These are phyloP conservation scores for Tragelaphus scriptus DNA, from an alignment of 2,113 vertebrate species.

Conservation along the genomic window DNA sequence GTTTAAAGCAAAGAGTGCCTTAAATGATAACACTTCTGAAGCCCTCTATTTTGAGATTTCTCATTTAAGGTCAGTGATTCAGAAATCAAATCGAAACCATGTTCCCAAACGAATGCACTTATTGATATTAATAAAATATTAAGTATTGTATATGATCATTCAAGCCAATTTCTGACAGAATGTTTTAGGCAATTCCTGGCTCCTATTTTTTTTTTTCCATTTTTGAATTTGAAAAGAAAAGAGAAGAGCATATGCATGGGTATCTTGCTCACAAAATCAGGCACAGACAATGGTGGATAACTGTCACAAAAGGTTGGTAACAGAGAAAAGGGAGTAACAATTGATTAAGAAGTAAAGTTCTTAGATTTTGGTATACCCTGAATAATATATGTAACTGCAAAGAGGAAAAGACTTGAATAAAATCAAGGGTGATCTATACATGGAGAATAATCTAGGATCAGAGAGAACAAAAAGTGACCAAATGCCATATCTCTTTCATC, in stretches of 20 bases:
- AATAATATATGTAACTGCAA: background rate
- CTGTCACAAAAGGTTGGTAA: background rate
- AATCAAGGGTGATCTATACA: background rate
- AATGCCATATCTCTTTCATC: rapidly evolving
- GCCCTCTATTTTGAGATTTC: conserved; percentile 34
- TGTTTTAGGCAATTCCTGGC: background rate
- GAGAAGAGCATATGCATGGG: background rate
- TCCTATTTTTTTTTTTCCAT: background rate
- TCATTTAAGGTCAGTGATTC: conserved; percentile 43
- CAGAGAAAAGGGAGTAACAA: background rate
- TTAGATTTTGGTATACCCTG: background rate
- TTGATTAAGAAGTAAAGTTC: background rate
- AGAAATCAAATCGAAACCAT: conserved; percentile 59
- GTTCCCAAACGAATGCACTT: background rate
- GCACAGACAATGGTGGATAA: rapidly evolving
- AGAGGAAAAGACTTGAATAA: background rate
- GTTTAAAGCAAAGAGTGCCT: conserved; percentile 41
- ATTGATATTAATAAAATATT: conserved; percentile 3
- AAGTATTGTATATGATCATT: background rate
- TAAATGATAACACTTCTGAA: conserved; percentile 57
- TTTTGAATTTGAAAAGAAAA: background rate
- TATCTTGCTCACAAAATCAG: background rate
- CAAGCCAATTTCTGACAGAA: background rate
- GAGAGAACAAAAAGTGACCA: background rate
- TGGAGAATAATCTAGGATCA: background rate